A percentile compares a stretch with the other conserved stretches of the same genome.
Evolutionary conservation across 2,888 invertebrate genomes (phyloP).

Genomic region (Ichneumon xanthorius): DNA sequence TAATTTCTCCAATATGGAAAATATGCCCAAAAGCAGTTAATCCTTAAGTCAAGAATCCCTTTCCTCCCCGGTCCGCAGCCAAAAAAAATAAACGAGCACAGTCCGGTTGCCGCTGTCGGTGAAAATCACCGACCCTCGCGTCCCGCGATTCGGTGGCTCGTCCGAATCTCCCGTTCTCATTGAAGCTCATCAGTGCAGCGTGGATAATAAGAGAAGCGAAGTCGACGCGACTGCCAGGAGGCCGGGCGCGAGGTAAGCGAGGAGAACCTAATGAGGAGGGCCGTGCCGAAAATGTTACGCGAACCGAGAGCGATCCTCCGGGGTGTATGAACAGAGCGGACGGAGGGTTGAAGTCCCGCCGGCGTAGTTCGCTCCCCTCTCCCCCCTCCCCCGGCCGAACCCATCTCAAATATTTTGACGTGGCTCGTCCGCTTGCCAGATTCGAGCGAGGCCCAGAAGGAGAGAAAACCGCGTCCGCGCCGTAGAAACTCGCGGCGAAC

Average conservation of each 20-base stretch:
- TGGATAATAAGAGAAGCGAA: conserved; percentile 1
- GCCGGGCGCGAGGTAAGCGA: conserved; percentile 18
- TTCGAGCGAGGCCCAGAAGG: conserved; percentile 26
- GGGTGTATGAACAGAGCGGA: conserved; percentile 33
- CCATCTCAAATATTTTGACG: conserved; percentile 79
- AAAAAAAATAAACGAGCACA: background rate
- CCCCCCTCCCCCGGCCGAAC: conserved; percentile 63
- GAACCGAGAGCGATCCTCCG: conserved; percentile 27
- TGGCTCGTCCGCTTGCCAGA: conserved; percentile 52
- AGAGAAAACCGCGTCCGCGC: conserved; percentile 21
- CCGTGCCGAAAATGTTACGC: conserved; percentile 36
- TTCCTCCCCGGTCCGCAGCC: no score
- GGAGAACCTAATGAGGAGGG: conserved; percentile 48
- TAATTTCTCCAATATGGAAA: no score
- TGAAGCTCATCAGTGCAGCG: conserved; percentile 8
- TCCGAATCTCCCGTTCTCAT: conserved; percentile 11
- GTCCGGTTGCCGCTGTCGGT: background rate
- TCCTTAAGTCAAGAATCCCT: no score
- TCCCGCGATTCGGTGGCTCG: no score
- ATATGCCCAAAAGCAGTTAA: no score
- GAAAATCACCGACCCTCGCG: no score
- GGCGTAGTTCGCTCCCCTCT: conserved; percentile 27
- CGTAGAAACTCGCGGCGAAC: conserved; percentile 42
- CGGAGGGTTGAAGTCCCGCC: conserved; percentile 31
- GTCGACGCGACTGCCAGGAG: background rate